A percentile compares a stretch with the other conserved stretches of the same genome.
phyloP scores from a whole-genome alignment of 2,113 vertebrate genomes.

The Arothron firmamentum region DNA sequence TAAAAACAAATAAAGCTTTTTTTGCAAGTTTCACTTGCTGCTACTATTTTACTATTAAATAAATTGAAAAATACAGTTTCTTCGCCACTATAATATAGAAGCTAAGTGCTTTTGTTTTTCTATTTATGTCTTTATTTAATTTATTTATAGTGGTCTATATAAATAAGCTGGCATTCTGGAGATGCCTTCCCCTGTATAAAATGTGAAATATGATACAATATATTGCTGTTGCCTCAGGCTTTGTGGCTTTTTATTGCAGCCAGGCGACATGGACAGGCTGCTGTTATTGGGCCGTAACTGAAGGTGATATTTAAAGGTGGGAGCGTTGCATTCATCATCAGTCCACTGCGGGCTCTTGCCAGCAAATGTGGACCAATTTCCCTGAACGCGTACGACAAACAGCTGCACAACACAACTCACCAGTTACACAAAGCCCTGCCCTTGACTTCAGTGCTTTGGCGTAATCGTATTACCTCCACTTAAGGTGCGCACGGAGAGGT shows the following conservation, averaged over 20 bases:
- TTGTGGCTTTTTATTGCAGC: constrained; percentile 26
- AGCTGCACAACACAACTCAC: constrained; percentile 64
- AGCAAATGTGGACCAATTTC: constrained; percentile 48
- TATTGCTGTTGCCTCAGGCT: constrained; percentile 26
- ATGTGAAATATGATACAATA: constrained; percentile 28
- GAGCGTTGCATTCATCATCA: constrained; percentile 59
- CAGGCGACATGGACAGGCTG: constrained; percentile 16
- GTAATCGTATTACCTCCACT: constrained; percentile 30
- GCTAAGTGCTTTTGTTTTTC: not conserved
- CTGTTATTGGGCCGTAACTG: constrained; percentile 41
- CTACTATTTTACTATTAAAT: too few relatives aligned
- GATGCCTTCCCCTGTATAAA: constrained; percentile 7
- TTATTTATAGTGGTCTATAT: constrained; percentile 1
- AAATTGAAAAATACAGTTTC: not conserved
- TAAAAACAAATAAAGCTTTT: too few relatives aligned
- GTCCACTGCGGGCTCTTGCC: constrained; percentile 60
- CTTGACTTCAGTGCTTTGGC: constrained; percentile 29
- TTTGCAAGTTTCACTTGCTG: too few relatives aligned
- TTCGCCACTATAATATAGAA: not conserved
- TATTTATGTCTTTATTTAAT: not conserved
- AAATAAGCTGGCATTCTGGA: not conserved
- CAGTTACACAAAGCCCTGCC: constrained; percentile 47
- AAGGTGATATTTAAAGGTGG: constrained; percentile 68
- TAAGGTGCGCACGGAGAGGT: constrained; percentile 24
- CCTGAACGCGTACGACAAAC: constrained; percentile 77